Base-by-base conservation (phyloP, 2,797 vertebrate species). In the Coracias cyanogaster region DNA sequence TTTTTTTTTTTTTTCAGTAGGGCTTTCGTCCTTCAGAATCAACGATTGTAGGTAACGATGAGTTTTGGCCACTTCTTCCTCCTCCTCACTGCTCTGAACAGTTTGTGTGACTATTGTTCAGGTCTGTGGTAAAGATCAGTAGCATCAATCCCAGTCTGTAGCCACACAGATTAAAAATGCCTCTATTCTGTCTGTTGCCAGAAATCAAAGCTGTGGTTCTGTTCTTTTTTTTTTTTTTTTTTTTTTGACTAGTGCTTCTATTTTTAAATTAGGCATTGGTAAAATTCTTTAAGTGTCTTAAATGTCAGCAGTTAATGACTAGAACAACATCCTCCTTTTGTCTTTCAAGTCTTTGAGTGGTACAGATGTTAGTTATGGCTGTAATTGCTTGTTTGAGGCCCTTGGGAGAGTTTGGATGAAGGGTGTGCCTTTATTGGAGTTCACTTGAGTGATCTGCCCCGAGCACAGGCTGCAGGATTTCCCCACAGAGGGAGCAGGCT, bases 351-450 rank as follows among this genome's bases (percentile, higher is more conserved):
- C 51, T 82, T 77, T 61, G 31, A 1, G 82, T 7, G 73, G 48
- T 39, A 22, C 64, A 81, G 85, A 39, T 83, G 72, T 83, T 72
- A 15, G 58, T 26, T 57, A 13, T 1, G 79, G 90, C 81, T 86
- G 52, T 71, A 82, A 86, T 83, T 88, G 93, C 85, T 55, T 14
- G 76, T 81, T 66, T 21, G 89, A 73, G 86, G 86, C 96, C 92
- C 95, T 61, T 74, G 92, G 91, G 91, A 86, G 90, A 58, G 91
- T 67, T 93, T 83, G 88, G 58, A 84, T 84, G 33, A 43, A 74
- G 90, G 95, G 79, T 71, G 89, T 60, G 82, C 71, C 71, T 54
- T 64, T 74, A 60, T 35, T 70, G 55, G 94, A 41, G 35, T 35
- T 73, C 54, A 71, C 57, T 55, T 4, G 35, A 51, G 69, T 31